A percentile compares a stretch with the other conserved stretches of the same genome.
Evolutionary conservation across 2,888 invertebrate genomes (phyloP).

Genomic region (Criorhina ranunculi): DNA sequence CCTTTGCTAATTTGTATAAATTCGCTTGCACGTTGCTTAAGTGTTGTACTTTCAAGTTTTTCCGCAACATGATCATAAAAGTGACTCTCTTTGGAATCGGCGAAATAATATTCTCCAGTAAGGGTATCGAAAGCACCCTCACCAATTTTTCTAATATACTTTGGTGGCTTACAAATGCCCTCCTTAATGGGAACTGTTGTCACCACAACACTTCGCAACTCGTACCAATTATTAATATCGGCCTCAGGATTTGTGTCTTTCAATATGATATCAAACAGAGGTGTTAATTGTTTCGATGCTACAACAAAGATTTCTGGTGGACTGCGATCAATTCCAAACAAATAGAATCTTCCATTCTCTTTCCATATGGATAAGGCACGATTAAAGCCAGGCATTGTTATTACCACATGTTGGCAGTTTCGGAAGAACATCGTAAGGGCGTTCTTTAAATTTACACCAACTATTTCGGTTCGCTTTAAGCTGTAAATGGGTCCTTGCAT

Average conservation of each 20-base stretch:
- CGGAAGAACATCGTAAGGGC: constrained; percentile 52
- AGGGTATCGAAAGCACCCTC: constrained; percentile 4
- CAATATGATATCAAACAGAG: constrained; percentile 9
- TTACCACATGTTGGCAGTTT: constrained; percentile 53
- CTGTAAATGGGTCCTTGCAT: constrained; percentile 70
- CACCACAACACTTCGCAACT: constrained; percentile 53
- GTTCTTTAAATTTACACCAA: constrained; percentile 55
- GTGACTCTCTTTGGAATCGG: constrained; percentile 13
- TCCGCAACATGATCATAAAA: constrained; percentile 40
- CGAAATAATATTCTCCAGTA: not conserved
- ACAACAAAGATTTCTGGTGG: constrained; percentile 38
- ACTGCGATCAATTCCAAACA: constrained; percentile 56
- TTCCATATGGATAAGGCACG: constrained; percentile 73
- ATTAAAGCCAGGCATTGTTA: constrained; percentile 42
- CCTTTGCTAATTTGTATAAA: not conserved
- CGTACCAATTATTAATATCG: constrained; percentile 66
- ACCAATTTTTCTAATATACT: not conserved
- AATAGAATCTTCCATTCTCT: constrained; percentile 67
- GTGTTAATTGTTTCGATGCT: not conserved
- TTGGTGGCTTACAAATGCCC: constrained; percentile 45
- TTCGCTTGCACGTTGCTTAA: not conserved
- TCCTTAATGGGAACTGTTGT: constrained; percentile 62
- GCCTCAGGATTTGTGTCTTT: constrained; percentile 29
- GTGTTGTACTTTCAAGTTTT: constrained; percentile 9
- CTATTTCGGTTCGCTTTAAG: constrained; percentile 50